Percentiles rank a stretch among this genome's conserved stretches.
Evolutionary conservation across 2,113 vertebrate genomes (phyloP).

Genomic region (Porphyrio hochstetteri): DNA sequence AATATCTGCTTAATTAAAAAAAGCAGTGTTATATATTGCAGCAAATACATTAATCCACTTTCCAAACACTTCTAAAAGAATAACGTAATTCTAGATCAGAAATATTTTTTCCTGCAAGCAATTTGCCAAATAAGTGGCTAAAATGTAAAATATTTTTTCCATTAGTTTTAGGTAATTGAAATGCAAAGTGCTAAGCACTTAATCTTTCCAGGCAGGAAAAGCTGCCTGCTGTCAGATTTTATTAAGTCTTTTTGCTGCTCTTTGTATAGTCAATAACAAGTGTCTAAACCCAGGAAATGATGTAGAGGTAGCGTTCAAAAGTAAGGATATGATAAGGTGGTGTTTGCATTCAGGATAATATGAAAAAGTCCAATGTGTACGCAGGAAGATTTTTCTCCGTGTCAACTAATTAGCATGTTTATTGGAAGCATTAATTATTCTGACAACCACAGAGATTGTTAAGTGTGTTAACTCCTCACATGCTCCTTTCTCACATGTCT

Average conservation of each 20-base stretch:
- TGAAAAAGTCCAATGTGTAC: constrained; percentile 66
- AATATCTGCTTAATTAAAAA: constrained; percentile 59
- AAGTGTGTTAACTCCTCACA: constrained; percentile 66
- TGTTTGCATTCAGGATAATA: constrained; percentile 76
- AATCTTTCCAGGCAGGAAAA: constrained; percentile 79
- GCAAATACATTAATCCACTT: constrained; percentile 59
- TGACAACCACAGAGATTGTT: constrained; percentile 71
- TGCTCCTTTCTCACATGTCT: neutral
- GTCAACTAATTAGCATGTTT: constrained; percentile 84
- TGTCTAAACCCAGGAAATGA: constrained; percentile 76
- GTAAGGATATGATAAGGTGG: constrained; percentile 75
- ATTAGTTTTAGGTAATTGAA: constrained; percentile 84
- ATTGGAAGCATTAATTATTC: constrained; percentile 78
- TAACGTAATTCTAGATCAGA: constrained; percentile 48
- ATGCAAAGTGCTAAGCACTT: constrained; percentile 78
- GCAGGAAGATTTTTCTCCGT: constrained; percentile 71
- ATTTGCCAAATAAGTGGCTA: constrained; percentile 70
- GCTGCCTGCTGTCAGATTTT: constrained; percentile 83
- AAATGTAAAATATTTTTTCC: constrained; percentile 81
- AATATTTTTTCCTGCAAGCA: constrained; percentile 61
- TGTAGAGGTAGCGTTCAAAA: constrained; percentile 74
- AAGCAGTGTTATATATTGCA: constrained; percentile 2
- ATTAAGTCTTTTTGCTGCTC: constrained; percentile 79
- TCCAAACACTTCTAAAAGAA: constrained; percentile 69
- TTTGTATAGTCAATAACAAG: constrained; percentile 78